Evolutionary conservation across 53 echinoderm and acorn worm genomes (phyloP).

Genomic region (Henricia sp.): DNA sequence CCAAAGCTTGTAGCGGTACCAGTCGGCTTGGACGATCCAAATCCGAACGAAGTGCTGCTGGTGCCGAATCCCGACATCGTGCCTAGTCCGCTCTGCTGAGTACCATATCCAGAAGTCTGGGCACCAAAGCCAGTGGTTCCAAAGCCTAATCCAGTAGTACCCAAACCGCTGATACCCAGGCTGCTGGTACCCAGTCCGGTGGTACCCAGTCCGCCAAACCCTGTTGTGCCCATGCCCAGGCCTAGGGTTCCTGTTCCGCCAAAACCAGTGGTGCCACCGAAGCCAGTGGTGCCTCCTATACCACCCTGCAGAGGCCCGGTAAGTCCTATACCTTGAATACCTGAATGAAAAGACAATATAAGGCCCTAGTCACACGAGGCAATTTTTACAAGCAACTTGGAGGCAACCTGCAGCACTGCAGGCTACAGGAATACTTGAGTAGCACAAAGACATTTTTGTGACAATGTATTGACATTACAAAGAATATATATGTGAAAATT

Average conservation of each 20-base stretch:
- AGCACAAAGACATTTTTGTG: too few relatives aligned
- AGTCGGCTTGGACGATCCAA: constrained; percentile 71
- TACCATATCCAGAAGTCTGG: constrained; percentile 62
- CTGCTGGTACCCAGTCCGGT: constrained; percentile 64
- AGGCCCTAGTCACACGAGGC: too few relatives aligned
- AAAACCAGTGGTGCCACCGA: constrained; percentile 60
- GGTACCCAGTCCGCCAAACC: constrained; percentile 58
- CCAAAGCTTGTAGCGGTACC: constrained; percentile 71
- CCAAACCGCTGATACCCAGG: constrained; percentile 56
- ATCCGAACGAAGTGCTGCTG: constrained; percentile 54
- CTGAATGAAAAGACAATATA: neutral
- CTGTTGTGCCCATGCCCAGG: constrained; percentile 39
- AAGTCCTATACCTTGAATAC: constrained; percentile 55
- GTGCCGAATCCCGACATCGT: constrained; percentile 59
- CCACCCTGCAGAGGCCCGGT: constrained; percentile 40
- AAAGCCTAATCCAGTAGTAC: constrained; percentile 38
- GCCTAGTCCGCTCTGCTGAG: constrained; percentile 57
- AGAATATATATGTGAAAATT: too few relatives aligned
- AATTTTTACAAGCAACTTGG: too few relatives aligned
- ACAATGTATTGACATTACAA: too few relatives aligned
- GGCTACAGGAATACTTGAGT: too few relatives aligned
- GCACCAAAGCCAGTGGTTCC: constrained; percentile 68
- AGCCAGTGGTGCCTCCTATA: constrained; percentile 2
- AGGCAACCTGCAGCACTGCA: too few relatives aligned
- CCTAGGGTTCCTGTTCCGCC: constrained; percentile 63